Conservation (phyloP, 1,140 invertebrate species). For the Temnothorax longispinosus region DNA sequence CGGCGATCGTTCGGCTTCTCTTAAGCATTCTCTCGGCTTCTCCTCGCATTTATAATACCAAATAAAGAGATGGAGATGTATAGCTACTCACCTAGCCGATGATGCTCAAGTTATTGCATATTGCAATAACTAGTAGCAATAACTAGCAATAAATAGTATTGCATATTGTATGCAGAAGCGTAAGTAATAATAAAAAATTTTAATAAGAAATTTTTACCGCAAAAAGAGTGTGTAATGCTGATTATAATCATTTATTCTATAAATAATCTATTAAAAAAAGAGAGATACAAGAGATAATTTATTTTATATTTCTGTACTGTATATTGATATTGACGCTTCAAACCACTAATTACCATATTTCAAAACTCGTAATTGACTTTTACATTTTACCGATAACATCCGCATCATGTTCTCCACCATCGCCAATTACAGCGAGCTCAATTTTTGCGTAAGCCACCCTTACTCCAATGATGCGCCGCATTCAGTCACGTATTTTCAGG, state of each 20-base stretch:
- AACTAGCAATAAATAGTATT: too few species aligned
- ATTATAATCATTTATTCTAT: background rate
- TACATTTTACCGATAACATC: slow-evolving; percentile 41
- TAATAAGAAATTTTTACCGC: slow-evolving; percentile 1
- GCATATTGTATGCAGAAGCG: background rate
- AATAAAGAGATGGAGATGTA: slow-evolving; percentile 49
- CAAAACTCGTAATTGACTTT: slow-evolving; percentile 33
- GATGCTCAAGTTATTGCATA: background rate
- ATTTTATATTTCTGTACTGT: background rate
- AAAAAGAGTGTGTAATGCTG: background rate
- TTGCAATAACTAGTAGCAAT: too few species aligned
- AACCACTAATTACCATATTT: slow-evolving; percentile 16
- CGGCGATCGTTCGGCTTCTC: slow-evolving; percentile 16
- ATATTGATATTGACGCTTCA: background rate
- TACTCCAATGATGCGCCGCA: background rate
- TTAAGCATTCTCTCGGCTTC: slow-evolving; percentile 32
- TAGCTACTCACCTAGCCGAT: background rate
- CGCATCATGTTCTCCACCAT: background rate
- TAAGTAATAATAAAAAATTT: background rate
- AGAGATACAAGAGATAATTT: background rate
- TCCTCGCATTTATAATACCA: slow-evolving; percentile 49
- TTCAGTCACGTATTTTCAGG: slow-evolving; percentile 27
- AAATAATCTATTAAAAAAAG: background rate
- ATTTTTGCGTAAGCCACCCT: slow-evolving; percentile 47
- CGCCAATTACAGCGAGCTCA: slow-evolving; percentile 35